A percentile compares a stretch with the other conserved stretches of the same genome.
Conservation (phyloP, 2,888 invertebrate species). For the Beris morrisii region DNA sequence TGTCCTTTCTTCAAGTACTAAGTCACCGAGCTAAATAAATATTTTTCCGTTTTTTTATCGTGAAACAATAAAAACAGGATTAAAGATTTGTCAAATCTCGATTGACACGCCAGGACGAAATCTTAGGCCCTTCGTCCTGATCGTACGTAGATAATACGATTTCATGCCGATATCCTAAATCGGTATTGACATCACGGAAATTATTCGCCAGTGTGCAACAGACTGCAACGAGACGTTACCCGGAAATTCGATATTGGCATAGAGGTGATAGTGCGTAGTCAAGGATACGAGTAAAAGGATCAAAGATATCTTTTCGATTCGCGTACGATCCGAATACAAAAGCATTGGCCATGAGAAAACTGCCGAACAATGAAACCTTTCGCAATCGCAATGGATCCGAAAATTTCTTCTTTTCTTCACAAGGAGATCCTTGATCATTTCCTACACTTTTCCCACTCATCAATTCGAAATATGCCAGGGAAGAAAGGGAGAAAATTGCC, state of each 20-base stretch:
- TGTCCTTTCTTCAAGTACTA: conserved; percentile 6
- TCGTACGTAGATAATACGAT: neutral
- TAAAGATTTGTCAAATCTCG: conserved; percentile 27
- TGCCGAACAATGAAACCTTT: conserved; percentile 25
- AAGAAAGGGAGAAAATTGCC: neutral
- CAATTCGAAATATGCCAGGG: neutral
- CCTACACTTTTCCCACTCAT: too few relatives aligned
- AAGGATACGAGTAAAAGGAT: conserved; percentile 24
- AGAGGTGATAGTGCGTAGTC: neutral
- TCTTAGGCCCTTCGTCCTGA: neutral
- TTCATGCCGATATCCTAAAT: too few relatives aligned
- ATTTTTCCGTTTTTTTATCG: conserved; percentile 26
- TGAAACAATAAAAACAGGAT: conserved; percentile 24
- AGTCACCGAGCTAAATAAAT: conserved; percentile 25
- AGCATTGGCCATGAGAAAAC: conserved; percentile 24
- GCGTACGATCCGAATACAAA: neutral
- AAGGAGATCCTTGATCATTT: neutral
- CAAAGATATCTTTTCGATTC: neutral
- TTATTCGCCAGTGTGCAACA: neutral
- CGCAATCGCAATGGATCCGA: conserved; percentile 14
- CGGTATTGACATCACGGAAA: too few relatives aligned
- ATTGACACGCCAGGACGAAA: conserved; percentile 1
- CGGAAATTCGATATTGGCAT: conserved; percentile 25
- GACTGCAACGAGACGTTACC: neutral
- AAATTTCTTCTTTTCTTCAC: conserved; percentile 19